These are phyloP conservation scores for Argentina silus DNA, from an alignment of 2,797 vertebrate genomes.

Conservation along the genomic window DNA sequence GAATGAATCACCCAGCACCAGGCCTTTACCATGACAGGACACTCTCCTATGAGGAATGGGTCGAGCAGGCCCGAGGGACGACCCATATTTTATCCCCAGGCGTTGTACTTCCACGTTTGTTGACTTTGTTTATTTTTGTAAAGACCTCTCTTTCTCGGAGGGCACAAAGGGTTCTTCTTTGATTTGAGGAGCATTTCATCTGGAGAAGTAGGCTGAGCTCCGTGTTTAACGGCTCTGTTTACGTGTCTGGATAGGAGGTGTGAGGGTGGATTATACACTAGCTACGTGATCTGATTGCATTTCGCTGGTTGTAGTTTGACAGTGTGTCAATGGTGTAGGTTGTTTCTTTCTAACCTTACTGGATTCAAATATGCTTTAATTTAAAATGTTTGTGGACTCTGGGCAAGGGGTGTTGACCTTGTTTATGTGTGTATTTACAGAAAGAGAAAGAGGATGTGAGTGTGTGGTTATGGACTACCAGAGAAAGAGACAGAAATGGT, in stretches of 20 bases:
- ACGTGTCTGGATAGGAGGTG: conserved; percentile 33
- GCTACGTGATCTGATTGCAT: conserved; percentile 39
- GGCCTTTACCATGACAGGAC: conserved; percentile 53
- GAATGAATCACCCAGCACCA: conserved; percentile 69
- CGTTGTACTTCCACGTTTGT: conserved; percentile 19
- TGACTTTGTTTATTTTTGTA: conserved; percentile 57
- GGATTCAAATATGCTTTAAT: neutral
- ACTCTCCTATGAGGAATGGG: conserved; percentile 63
- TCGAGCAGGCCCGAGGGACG: conserved; percentile 49
- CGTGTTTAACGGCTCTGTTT: conserved; percentile 52
- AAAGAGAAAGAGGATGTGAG: neutral
- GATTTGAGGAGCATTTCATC: conserved; percentile 64
- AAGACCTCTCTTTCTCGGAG: conserved; percentile 36
- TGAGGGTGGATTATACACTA: conserved; percentile 30
- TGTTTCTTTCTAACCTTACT: neutral
- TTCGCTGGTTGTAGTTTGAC: conserved; percentile 34
- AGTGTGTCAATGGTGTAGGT: conserved; percentile 1
- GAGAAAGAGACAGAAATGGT: too few relatives aligned
- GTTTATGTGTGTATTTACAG: too few relatives aligned
- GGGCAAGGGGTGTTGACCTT: neutral
- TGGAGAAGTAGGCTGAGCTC: conserved; percentile 47
- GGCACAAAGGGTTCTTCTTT: conserved; percentile 50
- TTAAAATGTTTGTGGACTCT: neutral
- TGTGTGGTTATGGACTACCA: too few relatives aligned
- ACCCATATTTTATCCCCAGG: conserved; percentile 51